A percentile compares a stretch with the other conserved stretches of the same genome.
Conservation (phyloP, 2,888 invertebrate species). For the Trichopria drosophilae region DNA sequence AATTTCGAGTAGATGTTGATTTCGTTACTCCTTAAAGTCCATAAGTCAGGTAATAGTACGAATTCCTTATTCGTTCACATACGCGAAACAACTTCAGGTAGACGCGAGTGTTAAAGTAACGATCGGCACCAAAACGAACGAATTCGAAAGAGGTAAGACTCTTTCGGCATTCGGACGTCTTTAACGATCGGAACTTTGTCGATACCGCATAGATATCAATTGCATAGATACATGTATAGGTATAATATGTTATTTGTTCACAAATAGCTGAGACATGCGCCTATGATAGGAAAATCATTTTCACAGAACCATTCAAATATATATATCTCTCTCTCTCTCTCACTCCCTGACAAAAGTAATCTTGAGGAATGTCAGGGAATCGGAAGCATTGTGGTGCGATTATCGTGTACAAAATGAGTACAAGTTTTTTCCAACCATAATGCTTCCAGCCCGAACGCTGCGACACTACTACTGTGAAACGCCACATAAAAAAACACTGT, state of each 20-base stretch:
- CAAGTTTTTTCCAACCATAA: slow-evolving; percentile 45
- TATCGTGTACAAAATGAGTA: slow-evolving; percentile 31
- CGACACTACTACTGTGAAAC: slow-evolving; percentile 37
- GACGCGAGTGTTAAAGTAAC: not conserved
- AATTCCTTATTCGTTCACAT: slow-evolving; percentile 35
- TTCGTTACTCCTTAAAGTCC: slow-evolving; percentile 38
- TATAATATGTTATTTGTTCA: slow-evolving; percentile 52
- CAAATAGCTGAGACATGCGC: slow-evolving; percentile 53
- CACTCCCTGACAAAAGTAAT: slow-evolving; percentile 46
- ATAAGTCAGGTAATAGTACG: slow-evolving; percentile 37
- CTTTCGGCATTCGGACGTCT: not conserved
- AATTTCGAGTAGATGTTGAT: slow-evolving; percentile 35
- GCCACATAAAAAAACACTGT: slow-evolving; percentile 14
- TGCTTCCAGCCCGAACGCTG: slow-evolving; percentile 55
- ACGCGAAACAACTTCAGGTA: slow-evolving; percentile 24
- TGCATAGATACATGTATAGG: slow-evolving; percentile 48
- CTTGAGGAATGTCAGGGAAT: slow-evolving; percentile 44
- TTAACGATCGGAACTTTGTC: too few relatives aligned
- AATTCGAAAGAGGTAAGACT: slow-evolving; percentile 5
- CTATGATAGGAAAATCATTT: slow-evolving; percentile 44
- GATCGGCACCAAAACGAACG: too few relatives aligned
- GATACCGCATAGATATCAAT: too few relatives aligned
- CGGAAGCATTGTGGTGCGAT: slow-evolving; percentile 51
- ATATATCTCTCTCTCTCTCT: too few relatives aligned
- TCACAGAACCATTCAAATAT: slow-evolving; percentile 40